Evolutionary conservation across 1,140 invertebrate species (phyloP).

Genomic region (Callitettix versicolor): DNA sequence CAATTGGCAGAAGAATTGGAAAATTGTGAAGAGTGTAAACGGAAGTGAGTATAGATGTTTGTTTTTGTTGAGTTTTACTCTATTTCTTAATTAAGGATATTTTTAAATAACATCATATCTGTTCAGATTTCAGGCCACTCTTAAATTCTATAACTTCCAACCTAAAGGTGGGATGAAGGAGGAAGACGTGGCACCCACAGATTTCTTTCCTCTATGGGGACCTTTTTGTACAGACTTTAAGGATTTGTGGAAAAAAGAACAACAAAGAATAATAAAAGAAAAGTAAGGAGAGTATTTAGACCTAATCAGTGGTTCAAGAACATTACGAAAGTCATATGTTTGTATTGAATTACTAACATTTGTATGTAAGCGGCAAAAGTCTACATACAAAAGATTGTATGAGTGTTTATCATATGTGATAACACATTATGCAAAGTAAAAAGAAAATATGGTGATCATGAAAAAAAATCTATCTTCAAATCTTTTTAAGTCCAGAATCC

Average conservation of each 20-base stretch:
- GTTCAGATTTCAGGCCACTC: slow-evolving; percentile 60
- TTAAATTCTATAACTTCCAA: slow-evolving; percentile 79
- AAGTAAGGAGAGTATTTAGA: slow-evolving; percentile 39
- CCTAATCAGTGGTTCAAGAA: too few species aligned
- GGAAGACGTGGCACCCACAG: slow-evolving; percentile 61
- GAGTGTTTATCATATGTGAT: too few species aligned
- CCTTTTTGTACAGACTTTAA: slow-evolving; percentile 90
- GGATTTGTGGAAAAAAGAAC: slow-evolving; percentile 90
- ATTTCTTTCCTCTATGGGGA: slow-evolving; percentile 83
- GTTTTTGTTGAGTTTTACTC: background rate
- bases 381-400: too few species aligned
- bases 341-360: slow-evolving; percentile 4
- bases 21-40: slow-evolving; percentile 55
- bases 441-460: too few species aligned
- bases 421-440: too few species aligned
- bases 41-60: slow-evolving; percentile 34
- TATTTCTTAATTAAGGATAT: too few species aligned
- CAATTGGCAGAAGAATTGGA: slow-evolving; percentile 47
- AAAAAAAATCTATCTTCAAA: too few species aligned
- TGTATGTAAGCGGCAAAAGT: background rate
- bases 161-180: slow-evolving; percentile 64
- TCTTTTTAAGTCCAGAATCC: too few species aligned
- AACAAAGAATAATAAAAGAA: slow-evolving; percentile 72
- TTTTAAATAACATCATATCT: slow-evolving; percentile 5
- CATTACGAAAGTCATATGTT: slow-evolving; percentile 2